A percentile compares a stretch with the other conserved stretches of the same genome.
Evolutionary conservation across 2,888 invertebrate genomes (phyloP).

Genomic region (Perizoma affinitatum): DNA sequence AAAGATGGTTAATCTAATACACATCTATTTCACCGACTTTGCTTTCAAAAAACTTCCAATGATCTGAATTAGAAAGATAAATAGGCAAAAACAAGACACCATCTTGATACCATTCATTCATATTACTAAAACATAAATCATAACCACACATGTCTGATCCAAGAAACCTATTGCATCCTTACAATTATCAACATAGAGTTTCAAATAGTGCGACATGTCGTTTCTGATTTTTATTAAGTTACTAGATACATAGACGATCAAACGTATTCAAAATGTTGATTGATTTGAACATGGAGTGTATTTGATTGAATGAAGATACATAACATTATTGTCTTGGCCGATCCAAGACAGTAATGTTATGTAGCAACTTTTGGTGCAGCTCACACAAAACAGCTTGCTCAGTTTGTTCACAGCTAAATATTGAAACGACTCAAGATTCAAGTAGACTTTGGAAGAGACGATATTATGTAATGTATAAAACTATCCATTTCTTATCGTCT

Average conservation of each 20-base stretch:
- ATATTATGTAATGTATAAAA: no score
- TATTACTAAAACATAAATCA: slow-evolving; percentile 51
- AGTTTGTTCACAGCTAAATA: not conserved
- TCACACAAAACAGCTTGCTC: slow-evolving; percentile 1
- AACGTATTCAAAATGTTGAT: slow-evolving; percentile 83
- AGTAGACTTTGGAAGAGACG: no score
- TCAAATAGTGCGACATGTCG: slow-evolving; percentile 4
- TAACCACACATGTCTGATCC: slow-evolving; percentile 45
- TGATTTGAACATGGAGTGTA: slow-evolving; percentile 74
- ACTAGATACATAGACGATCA: slow-evolving; percentile 53
- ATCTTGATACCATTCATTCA: slow-evolving; percentile 58
- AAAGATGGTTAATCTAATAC: no score
- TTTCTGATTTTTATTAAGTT: slow-evolving; percentile 57
- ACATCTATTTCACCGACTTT: no score
- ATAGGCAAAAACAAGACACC: slow-evolving; percentile 35
- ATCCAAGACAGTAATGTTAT: no score
- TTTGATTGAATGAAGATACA: slow-evolving; percentile 82
- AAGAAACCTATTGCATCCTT: slow-evolving; percentile 24
- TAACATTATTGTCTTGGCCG: slow-evolving; percentile 75
- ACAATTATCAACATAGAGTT: slow-evolving; percentile 14
- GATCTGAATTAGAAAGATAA: slow-evolving; percentile 25
- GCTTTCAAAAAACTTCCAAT: not conserved
- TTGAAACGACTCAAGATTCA: no score
- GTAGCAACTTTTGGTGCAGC: slow-evolving; percentile 21
- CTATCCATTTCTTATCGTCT: no score